These are phyloP conservation scores for Propithecus deckenii DNA, from an alignment of 2,797 vertebrate genomes.

Conservation along the genomic window DNA sequence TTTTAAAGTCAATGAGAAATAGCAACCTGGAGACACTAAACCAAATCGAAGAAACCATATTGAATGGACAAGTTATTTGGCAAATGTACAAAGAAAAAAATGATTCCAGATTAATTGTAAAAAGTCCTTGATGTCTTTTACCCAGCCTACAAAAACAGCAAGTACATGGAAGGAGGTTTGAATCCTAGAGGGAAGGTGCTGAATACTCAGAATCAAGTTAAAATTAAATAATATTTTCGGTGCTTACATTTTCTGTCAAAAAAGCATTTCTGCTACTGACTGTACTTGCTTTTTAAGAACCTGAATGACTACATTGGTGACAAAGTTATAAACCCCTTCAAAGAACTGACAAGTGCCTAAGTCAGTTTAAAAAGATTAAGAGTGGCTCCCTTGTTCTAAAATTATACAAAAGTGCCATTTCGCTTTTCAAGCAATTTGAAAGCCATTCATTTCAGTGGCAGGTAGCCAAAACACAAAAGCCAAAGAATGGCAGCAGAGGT, in stretches of 20 bases:
- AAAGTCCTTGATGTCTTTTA: slow-evolving; percentile 66
- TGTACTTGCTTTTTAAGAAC: slow-evolving; percentile 61
- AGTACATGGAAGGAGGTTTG: slow-evolving; percentile 33
- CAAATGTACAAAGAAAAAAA: slow-evolving; percentile 30
- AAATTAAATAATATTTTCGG: slow-evolving; percentile 49
- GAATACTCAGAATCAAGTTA: slow-evolving; percentile 37
- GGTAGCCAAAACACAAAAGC: slow-evolving; percentile 76
- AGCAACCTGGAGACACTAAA: slow-evolving; percentile 59
- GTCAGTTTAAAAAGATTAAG: slow-evolving; percentile 75
- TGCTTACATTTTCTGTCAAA: slow-evolving; percentile 51
- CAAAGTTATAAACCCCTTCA: slow-evolving; percentile 72
- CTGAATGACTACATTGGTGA: slow-evolving; percentile 63
- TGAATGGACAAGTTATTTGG: slow-evolving; percentile 33
- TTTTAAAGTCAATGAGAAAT: slow-evolving; percentile 66
- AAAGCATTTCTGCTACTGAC: slow-evolving; percentile 38
- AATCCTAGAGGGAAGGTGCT: slow-evolving; percentile 38
- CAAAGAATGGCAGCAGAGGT: slow-evolving; percentile 57
- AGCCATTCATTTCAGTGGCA: slow-evolving; percentile 76
- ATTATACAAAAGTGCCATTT: slow-evolving; percentile 77
- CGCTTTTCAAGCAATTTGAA: slow-evolving; percentile 77
- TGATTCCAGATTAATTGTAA: slow-evolving; percentile 66
- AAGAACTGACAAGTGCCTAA: slow-evolving; percentile 76
- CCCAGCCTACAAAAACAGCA: slow-evolving; percentile 52
- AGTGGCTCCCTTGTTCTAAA: slow-evolving; percentile 76
- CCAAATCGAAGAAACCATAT: slow-evolving; percentile 22